Conservation (phyloP, 2,888 invertebrate genomes). For the Drosophila sordidapex region DNA sequence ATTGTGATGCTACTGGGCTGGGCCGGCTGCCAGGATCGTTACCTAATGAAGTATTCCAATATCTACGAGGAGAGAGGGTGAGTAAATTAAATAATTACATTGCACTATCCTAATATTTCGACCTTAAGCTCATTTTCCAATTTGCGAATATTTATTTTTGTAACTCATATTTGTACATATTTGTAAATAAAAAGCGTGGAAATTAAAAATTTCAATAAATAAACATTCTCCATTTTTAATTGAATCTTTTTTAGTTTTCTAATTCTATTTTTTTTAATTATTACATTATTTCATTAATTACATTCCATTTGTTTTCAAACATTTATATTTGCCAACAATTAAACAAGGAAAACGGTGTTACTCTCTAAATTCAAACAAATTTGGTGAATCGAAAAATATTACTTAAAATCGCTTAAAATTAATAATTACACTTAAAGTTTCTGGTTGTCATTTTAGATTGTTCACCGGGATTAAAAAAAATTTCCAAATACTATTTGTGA, state of each 20-base stretch:
- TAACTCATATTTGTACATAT: not conserved
- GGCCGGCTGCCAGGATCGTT: conserved; percentile 92
- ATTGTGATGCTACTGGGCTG: conserved; percentile 91
- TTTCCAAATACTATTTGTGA: not conserved
- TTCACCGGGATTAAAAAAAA: not conserved
- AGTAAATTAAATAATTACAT: conserved; percentile 58
- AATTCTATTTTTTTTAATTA: not conserved
- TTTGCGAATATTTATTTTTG: not conserved
- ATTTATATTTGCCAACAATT: not conserved
- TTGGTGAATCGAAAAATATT: not conserved
- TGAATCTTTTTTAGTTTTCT: not conserved
- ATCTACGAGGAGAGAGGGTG: conserved; percentile 92
- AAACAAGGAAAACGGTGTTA: not conserved
- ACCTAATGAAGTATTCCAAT: conserved; percentile 91
- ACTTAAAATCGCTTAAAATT: not conserved
- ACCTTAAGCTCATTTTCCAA: not conserved
- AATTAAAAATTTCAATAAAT: not conserved
- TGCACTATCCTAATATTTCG: not conserved
- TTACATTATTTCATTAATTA: not conserved
- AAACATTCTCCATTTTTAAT: not conserved
- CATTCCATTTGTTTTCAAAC: not conserved
- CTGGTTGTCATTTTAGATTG: not conserved
- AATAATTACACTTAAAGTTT: not conserved
- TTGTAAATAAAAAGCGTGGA: not conserved
- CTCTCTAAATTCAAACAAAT: not conserved